Evolutionary conservation across 2,113 vertebrate genomes (phyloP).

Genomic region (Charadrius vociferus): DNA sequence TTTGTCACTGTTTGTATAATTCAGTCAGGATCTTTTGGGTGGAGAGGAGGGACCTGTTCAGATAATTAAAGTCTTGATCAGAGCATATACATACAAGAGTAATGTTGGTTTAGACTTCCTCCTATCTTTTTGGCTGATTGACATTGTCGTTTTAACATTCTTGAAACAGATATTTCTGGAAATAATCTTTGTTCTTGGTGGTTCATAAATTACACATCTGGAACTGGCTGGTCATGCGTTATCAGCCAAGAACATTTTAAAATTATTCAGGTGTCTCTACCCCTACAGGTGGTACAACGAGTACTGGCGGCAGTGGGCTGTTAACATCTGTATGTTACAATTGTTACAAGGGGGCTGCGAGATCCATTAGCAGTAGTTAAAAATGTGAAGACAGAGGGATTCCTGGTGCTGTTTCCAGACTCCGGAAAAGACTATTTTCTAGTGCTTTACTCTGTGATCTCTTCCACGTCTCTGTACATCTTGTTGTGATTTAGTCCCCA

Average conservation of each 20-base stretch:
- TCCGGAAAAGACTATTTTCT: not conserved
- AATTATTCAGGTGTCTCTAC: not conserved
- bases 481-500: not conserved
- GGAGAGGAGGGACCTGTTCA: not conserved
- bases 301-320: not conserved
- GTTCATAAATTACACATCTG: not conserved
- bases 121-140: not conserved
- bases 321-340: not conserved
- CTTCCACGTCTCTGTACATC: not conserved
- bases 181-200: not conserved
- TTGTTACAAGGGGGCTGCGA: not conserved
- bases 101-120: not conserved
- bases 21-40: not conserved
- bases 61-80: not conserved
- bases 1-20: not conserved
- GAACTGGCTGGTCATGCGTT: not conserved
- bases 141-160: not conserved
- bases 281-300: not conserved
- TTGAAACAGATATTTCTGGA: not conserved
- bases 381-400: not conserved
- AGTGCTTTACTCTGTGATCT: not conserved
- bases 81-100: not conserved
- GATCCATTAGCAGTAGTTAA: not conserved
- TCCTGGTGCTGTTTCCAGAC: not conserved
- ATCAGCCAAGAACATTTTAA: not conserved